phyloP scores from a whole-genome alignment of 2,888 invertebrate species.

The Temnothorax rugatulus region DNA sequence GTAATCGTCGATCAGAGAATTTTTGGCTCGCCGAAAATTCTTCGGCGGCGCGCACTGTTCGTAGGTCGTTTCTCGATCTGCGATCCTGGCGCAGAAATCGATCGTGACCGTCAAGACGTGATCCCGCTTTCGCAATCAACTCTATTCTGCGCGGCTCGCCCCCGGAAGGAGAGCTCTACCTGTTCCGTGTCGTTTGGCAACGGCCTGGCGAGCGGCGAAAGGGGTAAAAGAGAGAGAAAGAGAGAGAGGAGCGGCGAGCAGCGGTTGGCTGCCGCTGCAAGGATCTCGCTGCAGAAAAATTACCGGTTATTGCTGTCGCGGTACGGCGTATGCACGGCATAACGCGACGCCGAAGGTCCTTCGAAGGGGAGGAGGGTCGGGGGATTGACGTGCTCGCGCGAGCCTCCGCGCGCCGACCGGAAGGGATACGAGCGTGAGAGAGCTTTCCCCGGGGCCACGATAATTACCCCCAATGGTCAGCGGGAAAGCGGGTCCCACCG shows the following conservation, averaged over 20 bases:
- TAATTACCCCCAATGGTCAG: constrained; percentile 84
- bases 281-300: constrained; percentile 81
- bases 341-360: constrained; percentile 57
- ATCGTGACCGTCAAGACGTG: constrained; percentile 43
- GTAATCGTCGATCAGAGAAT: neutral
- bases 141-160: constrained; percentile 75
- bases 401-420: constrained; percentile 47
- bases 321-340: constrained; percentile 57
- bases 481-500: constrained; percentile 71
- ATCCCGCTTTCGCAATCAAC: constrained; percentile 79
- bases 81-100: constrained; percentile 14
- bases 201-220: constrained; percentile 41
- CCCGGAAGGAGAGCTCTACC: constrained; percentile 59
- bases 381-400: constrained; percentile 58
- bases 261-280: constrained; percentile 71
- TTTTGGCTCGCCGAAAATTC: neutral
- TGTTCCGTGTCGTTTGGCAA: constrained; percentile 45
- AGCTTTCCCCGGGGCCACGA: constrained; percentile 80
- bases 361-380: constrained; percentile 62
- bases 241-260: constrained; percentile 61
- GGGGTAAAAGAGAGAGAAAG: neutral
- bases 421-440: constrained; percentile 83
- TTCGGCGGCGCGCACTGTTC: constrained; percentile 23
- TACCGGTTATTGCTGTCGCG: constrained; percentile 78
- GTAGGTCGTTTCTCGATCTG: neutral